A percentile compares a stretch with the other conserved stretches of the same genome.
phyloP scores from a whole-genome alignment of 2,797 vertebrate species.

The Luscinia luscinia region DNA sequence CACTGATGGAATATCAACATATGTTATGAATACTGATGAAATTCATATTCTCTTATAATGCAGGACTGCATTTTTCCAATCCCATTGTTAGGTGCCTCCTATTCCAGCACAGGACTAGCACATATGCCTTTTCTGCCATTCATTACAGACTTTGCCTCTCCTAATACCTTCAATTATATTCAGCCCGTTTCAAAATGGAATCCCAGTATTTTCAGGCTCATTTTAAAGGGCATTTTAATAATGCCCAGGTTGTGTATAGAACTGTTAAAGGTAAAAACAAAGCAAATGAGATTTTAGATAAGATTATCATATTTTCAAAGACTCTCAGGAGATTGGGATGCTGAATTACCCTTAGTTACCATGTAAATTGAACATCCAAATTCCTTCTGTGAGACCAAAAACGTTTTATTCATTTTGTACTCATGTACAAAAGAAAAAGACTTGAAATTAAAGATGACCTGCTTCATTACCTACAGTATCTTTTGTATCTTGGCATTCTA shows the following conservation, averaged over 20 bases:
- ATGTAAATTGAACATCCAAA: conserved; percentile 23
- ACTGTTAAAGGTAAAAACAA: conserved; percentile 19
- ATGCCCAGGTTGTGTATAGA: not conserved
- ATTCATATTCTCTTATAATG: not conserved
- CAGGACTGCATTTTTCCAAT: not conserved
- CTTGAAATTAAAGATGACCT: not conserved
- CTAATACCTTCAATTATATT: not conserved
- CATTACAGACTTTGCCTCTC: not conserved
- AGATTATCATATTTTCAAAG: conserved; percentile 17
- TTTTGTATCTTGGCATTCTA: not conserved
- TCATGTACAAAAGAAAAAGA: not conserved
- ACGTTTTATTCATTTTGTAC: not conserved
- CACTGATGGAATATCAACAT: conserved; percentile 33
- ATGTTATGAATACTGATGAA: conserved; percentile 63
- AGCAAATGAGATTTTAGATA: conserved; percentile 25
- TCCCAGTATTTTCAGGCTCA: conserved; percentile 5
- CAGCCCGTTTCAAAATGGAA: conserved; percentile 22
- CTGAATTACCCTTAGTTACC: not conserved
- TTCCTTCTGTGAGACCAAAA: not conserved
- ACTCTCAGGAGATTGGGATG: not conserved
- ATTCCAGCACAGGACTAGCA: not conserved
- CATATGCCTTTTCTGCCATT: not conserved
- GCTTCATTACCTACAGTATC: not conserved
- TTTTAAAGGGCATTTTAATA: conserved; percentile 40
- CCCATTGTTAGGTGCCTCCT: not conserved